Evolutionary conservation across 1,140 invertebrate genomes (phyloP), one percentile per base, ranked within the genome.

Genomic region (Drosophila carrolli): DNA sequence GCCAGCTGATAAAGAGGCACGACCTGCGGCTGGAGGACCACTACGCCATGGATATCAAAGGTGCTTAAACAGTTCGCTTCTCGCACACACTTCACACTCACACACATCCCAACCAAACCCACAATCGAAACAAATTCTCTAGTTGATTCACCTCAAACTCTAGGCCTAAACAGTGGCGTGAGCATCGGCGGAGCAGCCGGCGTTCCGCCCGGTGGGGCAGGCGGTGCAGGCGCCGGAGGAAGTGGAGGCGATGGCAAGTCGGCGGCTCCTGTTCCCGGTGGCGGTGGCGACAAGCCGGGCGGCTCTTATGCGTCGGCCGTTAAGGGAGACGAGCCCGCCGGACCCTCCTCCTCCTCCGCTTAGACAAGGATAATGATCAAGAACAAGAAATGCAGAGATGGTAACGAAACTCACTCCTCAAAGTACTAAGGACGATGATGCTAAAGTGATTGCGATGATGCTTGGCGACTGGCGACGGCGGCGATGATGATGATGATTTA

Each of bases 1-100:
- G 98, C 91, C 95, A 95, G 75, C 93, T 99, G 60, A 94, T 98
- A 5, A 92, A 92, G 63, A 90, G 91, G 55, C 91, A 92, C 58
- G 91, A 92, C 77, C 70, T 92, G 58, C 81, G 91, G 10, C 48
- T 83, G 58, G 90, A 91, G 51, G 91, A 92, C 50, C 77, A 73
- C 53, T 91, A 91, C 75, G 85, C 91, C 59, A 90, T 92, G 80
- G 91, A 92, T 76, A 83, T 92, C 14, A 91, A 92, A 91, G 91
- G 91, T 92, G 82, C 68, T 47, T 85, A 80, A 51, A 75, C 46
- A 61, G 65, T 46, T 48, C 57, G 56, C 32, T 50, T 43, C 19
- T 48, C 38, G 68, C 58, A 66, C 32, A 61, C 58, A 78, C 55
- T 47, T 51, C 54, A 80, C 54, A 72, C 60, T 55, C 50, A 65